Conservation (phyloP, 2,888 invertebrate genomes). For the Copidosoma aretas region DNA sequence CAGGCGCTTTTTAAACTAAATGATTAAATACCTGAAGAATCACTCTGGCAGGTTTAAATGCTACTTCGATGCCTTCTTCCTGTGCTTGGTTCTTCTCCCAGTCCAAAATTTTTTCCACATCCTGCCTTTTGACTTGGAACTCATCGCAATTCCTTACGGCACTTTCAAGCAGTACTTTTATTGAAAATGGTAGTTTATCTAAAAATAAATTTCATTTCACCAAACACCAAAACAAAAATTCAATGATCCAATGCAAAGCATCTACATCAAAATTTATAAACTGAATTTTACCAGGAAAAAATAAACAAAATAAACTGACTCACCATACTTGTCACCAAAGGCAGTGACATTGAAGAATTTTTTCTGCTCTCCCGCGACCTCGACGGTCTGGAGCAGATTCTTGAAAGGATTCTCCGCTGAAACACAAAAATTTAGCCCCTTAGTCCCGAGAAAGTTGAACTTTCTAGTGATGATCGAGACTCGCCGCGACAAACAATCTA, state of each 20-base stretch:
- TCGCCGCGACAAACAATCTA: too few species aligned
- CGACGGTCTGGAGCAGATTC: constrained; percentile 68
- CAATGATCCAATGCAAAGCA: background rate
- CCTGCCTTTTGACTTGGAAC: constrained; percentile 84
- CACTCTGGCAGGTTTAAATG: constrained; percentile 95
- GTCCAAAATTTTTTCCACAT: constrained; percentile 86
- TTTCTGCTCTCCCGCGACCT: constrained; percentile 70
- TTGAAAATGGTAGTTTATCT: constrained; percentile 89
- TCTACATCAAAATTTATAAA: constrained; percentile 16
- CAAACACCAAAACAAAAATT: background rate
- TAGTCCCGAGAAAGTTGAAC: background rate
- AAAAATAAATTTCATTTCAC: background rate
- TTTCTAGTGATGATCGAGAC: background rate
- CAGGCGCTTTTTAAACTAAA: background rate
- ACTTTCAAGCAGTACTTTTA: constrained; percentile 91
- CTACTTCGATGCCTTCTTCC: constrained; percentile 83
- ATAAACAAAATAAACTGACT: constrained; percentile 33
- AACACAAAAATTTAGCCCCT: constrained; percentile 42
- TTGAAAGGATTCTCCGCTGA: constrained; percentile 71
- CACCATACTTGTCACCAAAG: constrained; percentile 84
- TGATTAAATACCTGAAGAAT: constrained; percentile 84
- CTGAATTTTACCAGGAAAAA: background rate
- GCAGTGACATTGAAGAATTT: constrained; percentile 80
- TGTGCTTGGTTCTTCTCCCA: constrained; percentile 81
- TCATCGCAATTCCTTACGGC: constrained; percentile 96